Base-by-base conservation (phyloP, 2,888 invertebrate species). In the Stenodera caucasica region DNA sequence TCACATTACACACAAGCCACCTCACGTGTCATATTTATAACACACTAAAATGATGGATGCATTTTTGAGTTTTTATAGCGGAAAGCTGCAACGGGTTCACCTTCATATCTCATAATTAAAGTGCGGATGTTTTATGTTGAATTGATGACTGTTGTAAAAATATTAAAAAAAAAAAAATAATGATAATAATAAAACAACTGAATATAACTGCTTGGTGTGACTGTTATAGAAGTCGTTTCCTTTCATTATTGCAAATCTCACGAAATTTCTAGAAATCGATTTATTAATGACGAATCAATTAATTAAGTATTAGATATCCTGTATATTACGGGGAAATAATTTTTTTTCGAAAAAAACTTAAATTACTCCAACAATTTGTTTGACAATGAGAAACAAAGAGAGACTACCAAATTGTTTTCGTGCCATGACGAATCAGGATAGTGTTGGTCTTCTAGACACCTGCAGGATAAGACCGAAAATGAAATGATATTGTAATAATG, bases 401-500 rank as follows among this genome's bases (percentile, higher is more conserved):
- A 2, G 18, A 23, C 21, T 12, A 23, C 29, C 53, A 52, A 56
- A 53, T 60, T 60, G 57, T 57, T 61, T 58, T 55, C 29, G 35
- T 5, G n/a, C 23, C 52, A 55, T 58, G 45, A 55, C 61, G 61
- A 61, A 61, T 61, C 32, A 45, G 21, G 49, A 49, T 18, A 52
- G 49, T 53, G 54, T 49, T 57, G 57, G 62, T 53, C 57, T 54
- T 58, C 55, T 64, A 62, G 61, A 66, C 71, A 71, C 69, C 71
- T 70, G 71, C 70, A 53, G 33, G 49, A 60, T 58, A 60, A 67
- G 69, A 71, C 64, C 61, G 49, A 59, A 45, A 68, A 66, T 66
- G 68, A 69, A 69, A 69, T 70, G 70, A 71, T 70, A 71, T 70
- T 64, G 65, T 64, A 62, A 61, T 71, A 70, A 71, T 71, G 70